Evolutionary conservation across 1,140 invertebrate genomes (phyloP), one percentile per base, ranked within the genome.

Genomic region (Drosophila tani): DNA sequence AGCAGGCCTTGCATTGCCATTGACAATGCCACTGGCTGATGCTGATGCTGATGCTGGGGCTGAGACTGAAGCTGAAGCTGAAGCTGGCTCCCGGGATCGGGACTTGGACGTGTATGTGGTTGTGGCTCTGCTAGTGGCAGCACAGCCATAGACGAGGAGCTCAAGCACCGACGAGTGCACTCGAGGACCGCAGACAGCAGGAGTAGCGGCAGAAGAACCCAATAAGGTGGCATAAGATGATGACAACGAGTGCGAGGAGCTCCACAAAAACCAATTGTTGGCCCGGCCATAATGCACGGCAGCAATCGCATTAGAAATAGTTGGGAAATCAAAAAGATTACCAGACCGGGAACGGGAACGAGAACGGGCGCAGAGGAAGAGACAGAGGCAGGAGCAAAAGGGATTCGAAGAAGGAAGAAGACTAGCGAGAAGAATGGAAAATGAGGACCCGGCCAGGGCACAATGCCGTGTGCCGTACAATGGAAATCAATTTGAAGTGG

Each of bases 271-370:
- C 82, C 85, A 91, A 90, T 90, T 90, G 85, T 85, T 82, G 55
- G 74, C 41, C 60, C 41, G 59, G 43, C 56, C 62, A 63, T 76
- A 87, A 80, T 87, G 83, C 84, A 82, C 67, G 78, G 69, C 78
- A 75, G 85, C 84, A 85, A 88, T 88, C 85, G 86, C 86, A 88
- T 88, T 90, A 88, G 79, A 85, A 88, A 88, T 91, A 88, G 85
- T 90, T 90, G 79, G 83, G 71, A 82, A 91, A 90, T 85, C 85
- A 88, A 88, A 88, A 82, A 79, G 85, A 90, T 85, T 90, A 85
- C 75, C 62, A 78, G 85, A 81, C 65, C 47, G 63, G 43, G 29
- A 38, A 51, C 19, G 32, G 27, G 32, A 11, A 38, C 8, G 15
- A 38, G 0, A 29, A 29, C 6, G 27, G 6, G 27, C 6, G 27